Conservation (phyloP, 2,888 invertebrate genomes). For the Chydorus sphaericus region DNA sequence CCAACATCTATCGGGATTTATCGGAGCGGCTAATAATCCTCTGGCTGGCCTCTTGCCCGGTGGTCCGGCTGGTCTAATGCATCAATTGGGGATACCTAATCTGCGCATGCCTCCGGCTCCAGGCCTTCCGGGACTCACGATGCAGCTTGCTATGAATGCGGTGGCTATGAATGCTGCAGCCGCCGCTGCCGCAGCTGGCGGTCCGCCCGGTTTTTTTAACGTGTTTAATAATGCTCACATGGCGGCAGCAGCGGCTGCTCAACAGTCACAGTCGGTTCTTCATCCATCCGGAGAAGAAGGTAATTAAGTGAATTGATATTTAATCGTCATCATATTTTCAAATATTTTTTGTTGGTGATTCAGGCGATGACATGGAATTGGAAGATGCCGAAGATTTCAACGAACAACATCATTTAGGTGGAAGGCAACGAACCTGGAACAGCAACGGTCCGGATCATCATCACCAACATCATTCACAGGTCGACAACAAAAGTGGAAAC, state of each 20-base stretch:
- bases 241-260: constrained; percentile 19
- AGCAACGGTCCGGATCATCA: constrained; percentile 2
- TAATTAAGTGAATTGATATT: neutral
- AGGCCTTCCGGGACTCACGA: constrained; percentile 1
- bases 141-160: neutral
- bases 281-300: neutral
- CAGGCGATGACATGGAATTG: constrained; percentile 67
- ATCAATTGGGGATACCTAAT: neutral
- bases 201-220: constrained; percentile 13
- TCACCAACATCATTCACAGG: constrained; percentile 21
- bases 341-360: constrained; percentile 28
- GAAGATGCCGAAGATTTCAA: constrained; percentile 36
- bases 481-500: constrained; percentile 24
- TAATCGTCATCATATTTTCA: constrained; percentile 14
- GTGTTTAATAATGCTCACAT: neutral
- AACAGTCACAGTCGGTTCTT: constrained; percentile 13
- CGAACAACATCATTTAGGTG: constrained; percentile 17
- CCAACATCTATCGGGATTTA: neutral
- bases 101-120: constrained; percentile 5
- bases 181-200: constrained; percentile 11
- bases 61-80: neutral
- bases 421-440: constrained; percentile 19
- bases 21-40: neutral
- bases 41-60: constrained; percentile 2
- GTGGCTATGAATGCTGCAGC: neutral